phyloP scores from a whole-genome alignment of 2,113 vertebrate species.

The Oreochromis aureus region DNA sequence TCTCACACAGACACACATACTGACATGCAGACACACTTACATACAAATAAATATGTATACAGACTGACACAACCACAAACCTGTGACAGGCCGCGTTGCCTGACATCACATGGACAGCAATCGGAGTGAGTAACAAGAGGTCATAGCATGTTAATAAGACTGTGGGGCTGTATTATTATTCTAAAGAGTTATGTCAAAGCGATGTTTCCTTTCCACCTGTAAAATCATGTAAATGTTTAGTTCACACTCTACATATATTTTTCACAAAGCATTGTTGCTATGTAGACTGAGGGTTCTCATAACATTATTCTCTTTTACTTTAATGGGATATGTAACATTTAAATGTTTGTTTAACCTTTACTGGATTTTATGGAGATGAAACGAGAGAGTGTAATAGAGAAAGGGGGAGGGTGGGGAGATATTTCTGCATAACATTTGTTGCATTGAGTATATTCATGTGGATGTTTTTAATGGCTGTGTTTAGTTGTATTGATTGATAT shows the following conservation, averaged over 20 bases:
- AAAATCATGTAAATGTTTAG: constrained; percentile 70
- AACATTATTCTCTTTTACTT: constrained; percentile 63
- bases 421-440: constrained; percentile 68
- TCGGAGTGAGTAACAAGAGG: constrained; percentile 73
- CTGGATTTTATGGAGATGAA: constrained; percentile 54
- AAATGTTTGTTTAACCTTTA: constrained; percentile 69
- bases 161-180: constrained; percentile 62
- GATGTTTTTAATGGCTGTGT: constrained; percentile 73
- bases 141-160: constrained; percentile 78
- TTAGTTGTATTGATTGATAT: constrained; percentile 72
- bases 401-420: neutral
- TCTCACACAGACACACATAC: neutral
- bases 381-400: neutral
- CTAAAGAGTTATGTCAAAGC: constrained; percentile 54
- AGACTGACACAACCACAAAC: constrained; percentile 32
- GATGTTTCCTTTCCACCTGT: constrained; percentile 63
- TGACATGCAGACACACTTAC: neutral
- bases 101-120: constrained; percentile 55
- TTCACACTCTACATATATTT: constrained; percentile 66
- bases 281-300: constrained; percentile 53
- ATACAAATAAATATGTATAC: neutral
- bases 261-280: constrained; percentile 58
- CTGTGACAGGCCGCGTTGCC: constrained; percentile 22
- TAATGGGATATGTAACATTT: constrained; percentile 63
- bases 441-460: constrained; percentile 72